Evolutionary conservation across 92 coral and sea anemone species (phyloP), one percentile per base, ranked within the genome.

Genomic region (Hydrozoanthus gracilis): DNA sequence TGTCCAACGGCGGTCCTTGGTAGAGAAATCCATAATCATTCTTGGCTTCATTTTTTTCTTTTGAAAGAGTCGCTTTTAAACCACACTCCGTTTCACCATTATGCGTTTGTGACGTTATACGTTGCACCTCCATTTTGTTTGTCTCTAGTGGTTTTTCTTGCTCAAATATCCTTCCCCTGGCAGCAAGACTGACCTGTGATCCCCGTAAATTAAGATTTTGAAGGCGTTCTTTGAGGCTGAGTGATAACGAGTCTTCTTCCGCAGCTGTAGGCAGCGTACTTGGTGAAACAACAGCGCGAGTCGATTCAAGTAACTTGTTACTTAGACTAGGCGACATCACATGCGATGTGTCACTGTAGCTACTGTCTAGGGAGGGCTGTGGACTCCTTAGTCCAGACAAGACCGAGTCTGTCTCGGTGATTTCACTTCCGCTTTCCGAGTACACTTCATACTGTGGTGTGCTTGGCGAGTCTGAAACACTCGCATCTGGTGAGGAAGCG

Each of bases 401-500:
- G 15, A 89, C 95, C 48, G 88, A 90, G 58, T 94, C 98, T 44
- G 87, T 86, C 51, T 92, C 98, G 12, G 87, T 75, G 11, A 90
- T 18, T 71, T 87, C 93, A 48, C 93, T 87, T 12, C 85, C 85
- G 48, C 85, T 80, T 62, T 80, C 85, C 17, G 74, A 80, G 20
- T 20, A 80, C 8, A 65, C 72, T n/a, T 80, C 74, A 11, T 9
- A 49, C 6, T 65, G 74, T 47, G 17, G 85, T 52, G 17, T 65
- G 15, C 13, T 80, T 8, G 83, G 83, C 16, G 83, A 78, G 46
- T 71, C 60, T 52, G 83, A 78, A 46, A 35, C 65, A 10, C 83
- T 78, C 8, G 54, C 61, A 44, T 78, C 71, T 44, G 35, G 15
- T 5, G 58, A 17, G 3, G 61, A 48, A 47, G 35, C 49, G 48